These are phyloP conservation scores for Cavia aperea DNA, from an alignment of 2,113 vertebrate species.

Conservation along the genomic window DNA sequence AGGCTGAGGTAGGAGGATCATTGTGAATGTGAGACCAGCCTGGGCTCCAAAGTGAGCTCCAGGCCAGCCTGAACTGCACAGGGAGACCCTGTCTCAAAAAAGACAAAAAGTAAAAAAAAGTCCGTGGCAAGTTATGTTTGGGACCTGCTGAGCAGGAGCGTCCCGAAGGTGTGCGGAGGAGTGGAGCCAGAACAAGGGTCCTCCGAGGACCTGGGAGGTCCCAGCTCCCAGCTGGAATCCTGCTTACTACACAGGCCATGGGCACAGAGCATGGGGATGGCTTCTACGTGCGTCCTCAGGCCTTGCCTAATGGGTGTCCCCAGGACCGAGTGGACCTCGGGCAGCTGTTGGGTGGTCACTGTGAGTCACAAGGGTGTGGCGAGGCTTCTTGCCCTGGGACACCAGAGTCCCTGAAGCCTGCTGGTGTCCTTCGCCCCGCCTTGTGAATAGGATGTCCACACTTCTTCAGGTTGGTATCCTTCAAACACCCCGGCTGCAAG, in stretches of 20 bases:
- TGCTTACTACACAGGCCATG: background rate
- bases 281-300: constrained; percentile 48
- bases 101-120: too few relatives aligned
- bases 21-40: too few relatives aligned
- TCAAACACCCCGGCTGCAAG: constrained; percentile 47
- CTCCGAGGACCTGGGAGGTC: background rate
- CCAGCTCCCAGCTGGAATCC: background rate
- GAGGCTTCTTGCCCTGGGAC: background rate
- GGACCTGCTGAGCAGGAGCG: too few relatives aligned
- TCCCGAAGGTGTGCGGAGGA: too few relatives aligned
- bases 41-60: too few relatives aligned
- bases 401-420: background rate
- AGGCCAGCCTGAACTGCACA: too few relatives aligned
- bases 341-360: background rate
- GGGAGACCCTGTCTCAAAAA: too few relatives aligned
- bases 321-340: background rate
- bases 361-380: background rate
- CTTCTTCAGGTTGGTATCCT: constrained; percentile 36
- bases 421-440: background rate
- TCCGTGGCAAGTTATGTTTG: too few relatives aligned
- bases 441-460: background rate
- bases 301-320: background rate
- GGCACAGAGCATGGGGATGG: background rate
- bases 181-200: too few relatives aligned
- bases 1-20: too few relatives aligned